Percentiles rank a stretch among this genome's conserved stretches.
phyloP scores from a whole-genome alignment of 2,888 invertebrate genomes.

The Drosophila nr. fundita region DNA sequence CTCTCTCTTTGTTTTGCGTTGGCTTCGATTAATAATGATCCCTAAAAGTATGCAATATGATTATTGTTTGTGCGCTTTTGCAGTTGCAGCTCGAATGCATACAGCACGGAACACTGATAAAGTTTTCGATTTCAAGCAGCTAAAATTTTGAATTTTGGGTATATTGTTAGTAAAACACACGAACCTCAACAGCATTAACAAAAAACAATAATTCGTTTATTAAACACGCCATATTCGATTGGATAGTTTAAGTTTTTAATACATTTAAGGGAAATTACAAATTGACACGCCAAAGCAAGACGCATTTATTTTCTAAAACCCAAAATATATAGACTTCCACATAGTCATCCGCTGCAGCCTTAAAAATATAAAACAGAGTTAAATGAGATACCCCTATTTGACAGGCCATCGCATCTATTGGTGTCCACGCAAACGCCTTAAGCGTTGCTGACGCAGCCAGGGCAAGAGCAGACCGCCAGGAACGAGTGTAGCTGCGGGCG shows the following conservation, averaged over 20 bases:
- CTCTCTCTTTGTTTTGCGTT: not conserved
- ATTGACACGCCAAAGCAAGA: not conserved
- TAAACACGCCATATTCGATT: not conserved
- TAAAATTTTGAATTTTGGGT: not conserved
- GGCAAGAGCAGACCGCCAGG: constrained; percentile 52
- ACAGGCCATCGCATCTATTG: constrained; percentile 1
- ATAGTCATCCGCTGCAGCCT: constrained; percentile 22
- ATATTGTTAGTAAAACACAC: not conserved
- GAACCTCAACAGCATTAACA: not conserved
- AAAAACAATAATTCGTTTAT: not conserved
- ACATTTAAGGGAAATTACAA: not conserved
- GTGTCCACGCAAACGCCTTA: constrained; percentile 40
- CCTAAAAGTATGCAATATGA: constrained; percentile 16
- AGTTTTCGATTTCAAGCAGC: not conserved
- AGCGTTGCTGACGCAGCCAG: constrained; percentile 65
- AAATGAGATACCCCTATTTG: not conserved
- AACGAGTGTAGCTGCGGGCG: constrained; percentile 22
- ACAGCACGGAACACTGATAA: not conserved
- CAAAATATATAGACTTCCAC: not conserved
- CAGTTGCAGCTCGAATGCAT: constrained; percentile 1
- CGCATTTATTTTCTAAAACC: not conserved
- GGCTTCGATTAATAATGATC: not conserved
- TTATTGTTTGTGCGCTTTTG: not conserved
- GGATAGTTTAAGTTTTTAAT: not conserved
- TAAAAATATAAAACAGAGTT: constrained; percentile 54